Base-by-base conservation (phyloP, 2,113 vertebrate genomes). In the Geococcyx californianus region DNA sequence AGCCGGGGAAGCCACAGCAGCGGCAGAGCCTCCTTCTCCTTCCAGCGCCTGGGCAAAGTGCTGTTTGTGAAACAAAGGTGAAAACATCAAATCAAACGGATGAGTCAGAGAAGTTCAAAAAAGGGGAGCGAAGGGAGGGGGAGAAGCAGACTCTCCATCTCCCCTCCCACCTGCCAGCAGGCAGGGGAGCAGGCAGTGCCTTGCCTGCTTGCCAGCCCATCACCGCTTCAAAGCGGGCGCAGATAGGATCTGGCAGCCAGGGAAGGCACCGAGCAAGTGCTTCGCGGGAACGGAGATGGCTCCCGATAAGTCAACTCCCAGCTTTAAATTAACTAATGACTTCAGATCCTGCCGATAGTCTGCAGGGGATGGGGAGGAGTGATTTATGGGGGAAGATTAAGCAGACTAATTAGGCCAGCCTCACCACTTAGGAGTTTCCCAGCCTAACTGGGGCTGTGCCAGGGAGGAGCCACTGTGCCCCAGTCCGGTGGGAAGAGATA, bases 261-360 rank as follows among this genome's bases (percentile, higher is more conserved):
- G 59, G 79, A 69, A 56, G 14, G 84, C 92, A 74, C 77, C 16
- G 29, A 96, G 95, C 90, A 59, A 73, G 86, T 31, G 89, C 95
- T 82, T 58, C 86, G 92, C 44, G 45, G 69, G 90, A 88, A 28
- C 11, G 55, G 91, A 94, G 95, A 97, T 94, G 51, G 40, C 70
- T 87, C 67, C 20, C 7, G 95, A 97, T 94, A 96, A 92, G 84
- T 19, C 83, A 83, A 80, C 94, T 95, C 88, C 89, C 72, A 90
- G 94, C 84, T 93, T 93, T 93, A 95, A 96, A 97, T 96, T 94
- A 95, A 92, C 91, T 97, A 96, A 97, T 96, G 90, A 90, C 80
- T 89, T 92, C 87, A 95, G 96, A 96, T 95, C 90, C 89, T 76
- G 90, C 95, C n/a, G 89, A 94, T 90, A 95, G 95, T 93, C 91